These are phyloP conservation scores for Brachionus plicatilis DNA, from an alignment of 1,140 invertebrate species.

Conservation along the genomic window DNA sequence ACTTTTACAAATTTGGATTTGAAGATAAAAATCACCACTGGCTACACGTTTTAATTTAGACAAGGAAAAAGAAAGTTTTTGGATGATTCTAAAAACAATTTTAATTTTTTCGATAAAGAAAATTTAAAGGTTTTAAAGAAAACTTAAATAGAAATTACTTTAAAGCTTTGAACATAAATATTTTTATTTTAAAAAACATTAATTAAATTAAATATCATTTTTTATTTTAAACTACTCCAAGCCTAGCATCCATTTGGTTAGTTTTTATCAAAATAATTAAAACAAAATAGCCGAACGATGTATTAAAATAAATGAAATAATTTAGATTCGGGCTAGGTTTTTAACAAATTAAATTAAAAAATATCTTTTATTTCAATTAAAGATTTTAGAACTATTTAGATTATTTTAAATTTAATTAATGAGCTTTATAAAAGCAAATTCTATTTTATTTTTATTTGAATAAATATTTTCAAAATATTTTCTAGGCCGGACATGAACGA, in stretches of 20 bases:
- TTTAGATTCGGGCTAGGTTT: neutral
- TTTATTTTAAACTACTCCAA: neutral
- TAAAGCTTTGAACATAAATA: too few species aligned
- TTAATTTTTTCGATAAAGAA: too few species aligned
- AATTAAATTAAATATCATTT: neutral
- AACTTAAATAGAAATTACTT: too few species aligned
- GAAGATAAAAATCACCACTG: too few species aligned
- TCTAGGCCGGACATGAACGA: constrained; percentile 37
- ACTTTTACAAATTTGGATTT: too few species aligned
- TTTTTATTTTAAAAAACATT: neutral
- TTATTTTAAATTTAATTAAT: neutral
- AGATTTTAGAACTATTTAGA: neutral
- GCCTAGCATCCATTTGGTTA: too few species aligned
- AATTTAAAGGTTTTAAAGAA: too few species aligned
- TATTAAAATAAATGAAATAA: neutral
- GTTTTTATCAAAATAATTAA: neutral
- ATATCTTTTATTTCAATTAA: neutral
- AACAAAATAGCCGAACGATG: neutral
- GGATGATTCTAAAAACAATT: too few species aligned
- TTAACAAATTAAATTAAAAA: neutral
- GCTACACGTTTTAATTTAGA: too few species aligned
- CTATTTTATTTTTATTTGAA: neutral
- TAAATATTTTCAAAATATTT: neutral
- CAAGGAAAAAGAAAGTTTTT: too few species aligned
- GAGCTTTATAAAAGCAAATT: neutral